phyloP scores from a whole-genome alignment of 2,888 invertebrate genomes.

The Pristionchus arcanus region DNA sequence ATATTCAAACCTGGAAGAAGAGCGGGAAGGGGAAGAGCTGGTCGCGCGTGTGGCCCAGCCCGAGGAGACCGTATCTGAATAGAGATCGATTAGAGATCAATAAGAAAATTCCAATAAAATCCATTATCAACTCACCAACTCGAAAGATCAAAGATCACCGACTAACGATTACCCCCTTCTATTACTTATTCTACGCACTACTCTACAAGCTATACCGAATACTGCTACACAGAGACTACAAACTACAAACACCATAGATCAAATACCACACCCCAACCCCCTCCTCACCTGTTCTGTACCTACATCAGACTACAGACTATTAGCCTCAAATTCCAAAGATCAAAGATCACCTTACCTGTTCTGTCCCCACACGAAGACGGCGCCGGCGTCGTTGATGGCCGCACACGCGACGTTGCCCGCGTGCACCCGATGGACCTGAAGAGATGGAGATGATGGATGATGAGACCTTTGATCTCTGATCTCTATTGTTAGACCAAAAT shows the following conservation, averaged over 20 bases:
- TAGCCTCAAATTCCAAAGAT: neutral
- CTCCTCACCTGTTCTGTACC: too few relatives aligned
- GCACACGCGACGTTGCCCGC: conserved; percentile 70
- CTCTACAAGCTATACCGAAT: too few relatives aligned
- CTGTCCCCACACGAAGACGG: conserved; percentile 76
- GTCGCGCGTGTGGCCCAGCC: conserved; percentile 69
- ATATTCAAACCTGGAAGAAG: conserved; percentile 51
- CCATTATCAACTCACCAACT: too few relatives aligned
- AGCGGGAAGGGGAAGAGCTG: conserved; percentile 75
- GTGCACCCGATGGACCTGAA: conserved; percentile 61
- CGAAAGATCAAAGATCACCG: neutral
- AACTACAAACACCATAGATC: too few relatives aligned
- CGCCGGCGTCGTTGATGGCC: conserved; percentile 69
- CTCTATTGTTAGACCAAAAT: neutral
- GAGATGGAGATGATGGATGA: neutral
- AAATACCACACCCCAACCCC: too few relatives aligned
- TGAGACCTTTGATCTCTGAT: neutral
- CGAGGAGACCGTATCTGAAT: conserved; percentile 63
- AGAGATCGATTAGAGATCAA: neutral
- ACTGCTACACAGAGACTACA: too few relatives aligned
- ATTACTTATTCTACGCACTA: too few relatives aligned
- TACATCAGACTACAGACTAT: neutral
- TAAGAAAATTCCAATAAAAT: too few relatives aligned
- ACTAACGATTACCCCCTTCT: too few relatives aligned
- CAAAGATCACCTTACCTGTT: conserved; percentile 63